These are phyloP conservation scores for Andricus quercusramuli DNA, from an alignment of 2,888 invertebrate genomes.

Conservation along the genomic window DNA sequence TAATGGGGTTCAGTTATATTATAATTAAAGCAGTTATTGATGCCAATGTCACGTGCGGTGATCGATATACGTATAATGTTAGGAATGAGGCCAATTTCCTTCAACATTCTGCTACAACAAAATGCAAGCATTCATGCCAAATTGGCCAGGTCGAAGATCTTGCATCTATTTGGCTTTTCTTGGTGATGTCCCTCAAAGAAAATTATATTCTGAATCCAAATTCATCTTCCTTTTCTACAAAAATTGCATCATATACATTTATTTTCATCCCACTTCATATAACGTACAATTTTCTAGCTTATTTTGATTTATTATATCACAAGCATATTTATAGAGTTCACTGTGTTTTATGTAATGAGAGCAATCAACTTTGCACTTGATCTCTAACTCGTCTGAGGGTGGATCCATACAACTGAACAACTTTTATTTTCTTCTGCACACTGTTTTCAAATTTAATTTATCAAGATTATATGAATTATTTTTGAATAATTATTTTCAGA, in stretches of 20 bases:
- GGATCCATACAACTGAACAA: background rate
- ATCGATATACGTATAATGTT: slow-evolving; percentile 20
- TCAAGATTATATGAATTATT: too few species aligned
- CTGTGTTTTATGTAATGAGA: background rate
- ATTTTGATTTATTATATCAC: background rate
- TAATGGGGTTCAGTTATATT: background rate
- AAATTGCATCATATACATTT: background rate
- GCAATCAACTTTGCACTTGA: slow-evolving; percentile 24
- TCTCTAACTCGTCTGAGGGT: background rate
- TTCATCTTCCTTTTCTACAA: background rate
- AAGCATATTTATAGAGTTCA: background rate
- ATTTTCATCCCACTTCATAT: background rate
- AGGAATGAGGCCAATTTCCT: slow-evolving; percentile 31
- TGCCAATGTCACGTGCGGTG: slow-evolving; percentile 23
- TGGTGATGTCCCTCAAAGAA: background rate
- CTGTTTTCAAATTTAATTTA: too few species aligned
- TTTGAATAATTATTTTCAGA: too few species aligned
- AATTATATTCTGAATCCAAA: background rate
- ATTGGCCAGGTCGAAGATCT: slow-evolving; percentile 23
- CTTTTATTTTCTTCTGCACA: background rate
- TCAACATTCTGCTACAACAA: background rate
- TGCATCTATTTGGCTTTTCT: background rate
- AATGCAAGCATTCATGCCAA: slow-evolving; percentile 8
- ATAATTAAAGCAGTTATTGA: slow-evolving; percentile 6
- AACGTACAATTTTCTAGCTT: background rate